Conservation (phyloP, 2,888 invertebrate species). For the Eupithecia vulgata region DNA sequence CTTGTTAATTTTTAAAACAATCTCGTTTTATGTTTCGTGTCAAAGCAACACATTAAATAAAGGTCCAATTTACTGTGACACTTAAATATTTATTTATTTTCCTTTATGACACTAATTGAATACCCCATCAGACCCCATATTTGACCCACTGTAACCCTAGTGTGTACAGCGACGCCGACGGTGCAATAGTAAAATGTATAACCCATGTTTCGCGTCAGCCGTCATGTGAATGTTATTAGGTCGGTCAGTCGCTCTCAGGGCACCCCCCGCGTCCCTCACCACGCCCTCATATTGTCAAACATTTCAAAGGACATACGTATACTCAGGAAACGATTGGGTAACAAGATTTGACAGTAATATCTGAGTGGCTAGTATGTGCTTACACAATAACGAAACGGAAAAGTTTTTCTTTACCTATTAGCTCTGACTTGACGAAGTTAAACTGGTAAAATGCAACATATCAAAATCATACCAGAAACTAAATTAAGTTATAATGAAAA, state of each 20-base stretch:
- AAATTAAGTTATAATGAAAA: background rate
- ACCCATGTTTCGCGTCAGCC: constrained; percentile 58
- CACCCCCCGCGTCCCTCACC: background rate
- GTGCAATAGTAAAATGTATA: constrained; percentile 59
- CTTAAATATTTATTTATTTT: too few species aligned
- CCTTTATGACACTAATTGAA: too few species aligned
- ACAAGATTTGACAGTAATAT: background rate
- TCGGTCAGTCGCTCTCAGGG: constrained; percentile 18
- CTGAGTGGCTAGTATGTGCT: background rate
- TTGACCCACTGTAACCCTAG: background rate
- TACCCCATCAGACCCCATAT: background rate
- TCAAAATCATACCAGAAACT: background rate
- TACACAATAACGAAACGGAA: background rate
- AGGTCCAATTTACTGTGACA: too few species aligned
- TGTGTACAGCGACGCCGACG: background rate
- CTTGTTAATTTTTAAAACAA: constrained; percentile 1
- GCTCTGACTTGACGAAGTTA: background rate
- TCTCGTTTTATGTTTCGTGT: background rate
- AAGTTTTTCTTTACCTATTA: background rate
- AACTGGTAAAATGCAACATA: background rate
- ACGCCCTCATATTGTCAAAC: background rate
- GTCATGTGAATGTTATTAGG: constrained; percentile 57
- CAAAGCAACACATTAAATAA: too few species aligned
- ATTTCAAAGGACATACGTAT: background rate
- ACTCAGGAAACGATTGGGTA: background rate